Percentiles rank a stretch among this genome's conserved stretches.
Conservation (phyloP, 2,797 vertebrate genomes). For the Platyrinchus mystaceus region DNA sequence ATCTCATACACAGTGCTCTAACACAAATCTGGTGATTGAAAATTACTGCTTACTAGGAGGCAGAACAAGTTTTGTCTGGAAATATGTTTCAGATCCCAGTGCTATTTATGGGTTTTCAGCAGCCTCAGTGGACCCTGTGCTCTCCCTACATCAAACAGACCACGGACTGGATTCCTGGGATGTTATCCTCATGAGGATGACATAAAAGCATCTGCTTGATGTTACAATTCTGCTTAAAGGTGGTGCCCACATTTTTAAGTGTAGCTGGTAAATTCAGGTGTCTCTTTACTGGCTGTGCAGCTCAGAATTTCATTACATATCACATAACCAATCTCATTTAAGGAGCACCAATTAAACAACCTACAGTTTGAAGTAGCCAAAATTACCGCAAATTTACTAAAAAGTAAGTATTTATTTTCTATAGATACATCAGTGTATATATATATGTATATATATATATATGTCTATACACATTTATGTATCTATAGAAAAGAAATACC, state of each 20-base stretch:
- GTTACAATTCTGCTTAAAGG: not conserved
- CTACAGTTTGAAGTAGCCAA: not conserved
- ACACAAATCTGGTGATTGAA: not conserved
- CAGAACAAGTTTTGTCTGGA: not conserved
- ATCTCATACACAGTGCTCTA: not conserved
- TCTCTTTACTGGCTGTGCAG: not conserved
- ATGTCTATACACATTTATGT: no score
- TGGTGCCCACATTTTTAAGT: conserved; percentile 23
- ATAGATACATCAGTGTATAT: no score
- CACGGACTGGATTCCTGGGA: conserved; percentile 29
- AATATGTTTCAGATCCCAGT: conserved; percentile 20
- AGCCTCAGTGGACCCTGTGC: not conserved
- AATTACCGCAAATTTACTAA: not conserved
- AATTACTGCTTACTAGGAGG: conserved; percentile 2
- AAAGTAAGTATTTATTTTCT: no score
- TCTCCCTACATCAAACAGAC: conserved; percentile 46
- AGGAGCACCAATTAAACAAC: not conserved
- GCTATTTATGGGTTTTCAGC: not conserved
- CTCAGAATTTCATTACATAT: not conserved
- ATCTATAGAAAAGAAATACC: no score
- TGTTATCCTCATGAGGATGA: not conserved
- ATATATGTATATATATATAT: no score
- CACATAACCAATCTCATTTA: not conserved
- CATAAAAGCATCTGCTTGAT: not conserved
- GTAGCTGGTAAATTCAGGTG: not conserved